phyloP scores from a whole-genome alignment of 2,888 invertebrate genomes.

The Euplexia lucipara region DNA sequence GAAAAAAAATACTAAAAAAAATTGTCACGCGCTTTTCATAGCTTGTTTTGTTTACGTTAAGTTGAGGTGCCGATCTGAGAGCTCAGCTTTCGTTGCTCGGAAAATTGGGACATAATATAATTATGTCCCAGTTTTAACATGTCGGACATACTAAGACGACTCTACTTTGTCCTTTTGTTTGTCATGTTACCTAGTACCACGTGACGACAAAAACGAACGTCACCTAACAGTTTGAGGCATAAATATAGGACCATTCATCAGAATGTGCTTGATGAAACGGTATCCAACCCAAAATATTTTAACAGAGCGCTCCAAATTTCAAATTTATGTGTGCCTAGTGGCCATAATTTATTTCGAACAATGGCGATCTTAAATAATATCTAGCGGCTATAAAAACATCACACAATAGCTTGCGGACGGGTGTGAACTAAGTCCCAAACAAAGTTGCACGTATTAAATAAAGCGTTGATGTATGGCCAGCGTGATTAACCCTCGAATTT shows the following conservation, averaged over 20 bases:
- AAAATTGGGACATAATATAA: too few species aligned
- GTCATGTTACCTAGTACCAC: neutral
- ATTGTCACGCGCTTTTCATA: too few species aligned
- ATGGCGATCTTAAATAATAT: conserved; percentile 61
- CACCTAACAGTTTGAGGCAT: conserved; percentile 27
- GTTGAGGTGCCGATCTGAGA: too few species aligned
- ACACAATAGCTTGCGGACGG: conserved; percentile 57
- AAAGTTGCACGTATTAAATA: conserved; percentile 83
- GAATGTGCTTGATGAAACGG: conserved; percentile 33
- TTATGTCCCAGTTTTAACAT: too few species aligned
- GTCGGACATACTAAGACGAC: neutral
- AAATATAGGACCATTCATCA: conserved; percentile 39
- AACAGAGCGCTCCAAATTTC: conserved; percentile 45
- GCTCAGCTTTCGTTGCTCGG: too few species aligned
- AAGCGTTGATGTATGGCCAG: conserved; percentile 82
- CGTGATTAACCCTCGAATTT: conserved; percentile 87
- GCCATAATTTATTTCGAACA: conserved; percentile 58
- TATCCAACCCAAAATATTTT: conserved; percentile 52
- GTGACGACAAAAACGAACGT: neutral
- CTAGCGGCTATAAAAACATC: conserved; percentile 61
- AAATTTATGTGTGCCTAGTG: conserved; percentile 50
- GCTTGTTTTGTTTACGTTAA: too few species aligned
- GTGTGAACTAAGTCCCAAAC: conserved; percentile 75
- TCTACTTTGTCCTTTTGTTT: neutral
- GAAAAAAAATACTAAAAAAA: too few species aligned